These are phyloP conservation scores for Scaeva pyrastri DNA, from an alignment of 2,888 invertebrate genomes.

Conservation along the genomic window DNA sequence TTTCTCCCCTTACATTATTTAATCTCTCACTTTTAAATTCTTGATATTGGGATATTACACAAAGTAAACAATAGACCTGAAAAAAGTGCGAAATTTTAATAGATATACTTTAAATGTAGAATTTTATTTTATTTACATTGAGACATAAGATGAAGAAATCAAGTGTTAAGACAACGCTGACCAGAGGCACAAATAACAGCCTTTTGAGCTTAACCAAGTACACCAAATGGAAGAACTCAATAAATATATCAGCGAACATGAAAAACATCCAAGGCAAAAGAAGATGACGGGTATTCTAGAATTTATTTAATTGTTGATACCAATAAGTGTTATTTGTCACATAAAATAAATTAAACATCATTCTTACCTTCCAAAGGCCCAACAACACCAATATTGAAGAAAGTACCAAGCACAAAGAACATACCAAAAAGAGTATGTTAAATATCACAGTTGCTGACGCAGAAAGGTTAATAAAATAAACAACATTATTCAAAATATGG, in stretches of 20 bases:
- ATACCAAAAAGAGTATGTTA: constrained; percentile 87
- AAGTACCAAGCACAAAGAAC: constrained; percentile 88
- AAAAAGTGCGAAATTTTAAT: constrained; percentile 74
- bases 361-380: constrained; percentile 89
- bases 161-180: constrained; percentile 90
- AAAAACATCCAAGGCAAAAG: constrained; percentile 90
- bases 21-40: constrained; percentile 84
- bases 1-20: constrained; percentile 37
- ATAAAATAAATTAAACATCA: no score
- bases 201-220: constrained; percentile 88
- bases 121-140: constrained; percentile 87
- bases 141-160: constrained; percentile 91
- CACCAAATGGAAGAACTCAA: constrained; percentile 88
- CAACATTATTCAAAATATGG: not conserved
- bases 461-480: constrained; percentile 76
- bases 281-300: constrained; percentile 89
- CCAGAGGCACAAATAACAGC: constrained; percentile 89
- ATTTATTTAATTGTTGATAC: no score
- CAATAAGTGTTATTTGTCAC: no score
- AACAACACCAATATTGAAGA: constrained; percentile 88
- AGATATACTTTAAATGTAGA: not conserved
- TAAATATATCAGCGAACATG: constrained; percentile 87
- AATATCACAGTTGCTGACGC: constrained; percentile 88
- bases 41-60: constrained; percentile 94
- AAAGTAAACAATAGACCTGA: constrained; percentile 92